phyloP scores from a whole-genome alignment of 2,888 invertebrate genomes.

The Ischnus inquisitorius region DNA sequence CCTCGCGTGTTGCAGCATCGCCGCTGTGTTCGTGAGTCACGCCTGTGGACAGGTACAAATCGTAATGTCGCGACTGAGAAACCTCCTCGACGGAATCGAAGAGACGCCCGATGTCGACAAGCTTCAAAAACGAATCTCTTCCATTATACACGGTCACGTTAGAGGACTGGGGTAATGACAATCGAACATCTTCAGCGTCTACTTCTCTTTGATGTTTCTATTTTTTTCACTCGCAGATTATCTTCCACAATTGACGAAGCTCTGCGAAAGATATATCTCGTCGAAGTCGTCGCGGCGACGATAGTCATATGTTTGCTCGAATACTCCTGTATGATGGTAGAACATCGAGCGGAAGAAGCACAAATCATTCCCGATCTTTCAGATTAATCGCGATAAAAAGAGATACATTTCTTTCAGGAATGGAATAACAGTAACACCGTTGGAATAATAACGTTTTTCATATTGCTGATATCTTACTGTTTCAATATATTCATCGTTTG shows the following conservation, averaged over 20 bases:
- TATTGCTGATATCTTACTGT: slow-evolving; percentile 64
- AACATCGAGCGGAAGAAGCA: slow-evolving; percentile 22
- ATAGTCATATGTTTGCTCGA: slow-evolving; percentile 80
- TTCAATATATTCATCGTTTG: slow-evolving; percentile 67
- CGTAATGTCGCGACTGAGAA: slow-evolving; percentile 58
- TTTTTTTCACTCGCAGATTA: slow-evolving; percentile 33
- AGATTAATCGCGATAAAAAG: background rate
- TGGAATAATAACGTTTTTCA: slow-evolving; percentile 52
- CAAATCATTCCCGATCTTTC: background rate
- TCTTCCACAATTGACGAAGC: slow-evolving; percentile 72
- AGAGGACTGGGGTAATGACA: slow-evolving; percentile 72
- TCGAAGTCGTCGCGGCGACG: slow-evolving; percentile 80
- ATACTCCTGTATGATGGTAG: slow-evolving; percentile 71
- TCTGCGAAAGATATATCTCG: slow-evolving; percentile 77
- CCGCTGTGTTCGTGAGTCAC: slow-evolving; percentile 73
- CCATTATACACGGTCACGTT: slow-evolving; percentile 67
- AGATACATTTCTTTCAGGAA: slow-evolving; percentile 54
- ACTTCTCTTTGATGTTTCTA: background rate
- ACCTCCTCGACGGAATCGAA: slow-evolving; percentile 52
- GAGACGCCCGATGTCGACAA: background rate
- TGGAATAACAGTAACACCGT: slow-evolving; percentile 53
- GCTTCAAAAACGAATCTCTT: slow-evolving; percentile 60
- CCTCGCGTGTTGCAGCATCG: slow-evolving; percentile 68
- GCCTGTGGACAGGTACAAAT: slow-evolving; percentile 73
- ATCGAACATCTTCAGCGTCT: background rate